A percentile compares a stretch with the other conserved stretches of the same genome.
Conservation (phyloP, 2,113 vertebrate species). For the Zosterops borbonicus region DNA sequence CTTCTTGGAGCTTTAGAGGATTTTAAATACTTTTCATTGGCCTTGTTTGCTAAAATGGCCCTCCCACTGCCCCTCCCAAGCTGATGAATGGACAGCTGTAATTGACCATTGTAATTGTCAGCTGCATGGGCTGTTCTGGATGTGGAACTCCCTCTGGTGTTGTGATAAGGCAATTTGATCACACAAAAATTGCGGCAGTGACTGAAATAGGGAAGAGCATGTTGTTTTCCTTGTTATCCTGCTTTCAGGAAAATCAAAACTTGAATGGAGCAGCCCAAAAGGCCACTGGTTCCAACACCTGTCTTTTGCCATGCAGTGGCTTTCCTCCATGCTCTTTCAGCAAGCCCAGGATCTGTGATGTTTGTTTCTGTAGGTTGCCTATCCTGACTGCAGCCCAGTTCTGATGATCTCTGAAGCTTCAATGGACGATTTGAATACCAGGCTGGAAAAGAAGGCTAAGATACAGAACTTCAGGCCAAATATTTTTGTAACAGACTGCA, state of each 20-base stretch:
- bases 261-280: background rate
- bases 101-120: background rate
- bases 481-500: conserved; percentile 83
- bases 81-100: background rate
- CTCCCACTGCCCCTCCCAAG: background rate
- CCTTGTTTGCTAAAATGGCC: background rate
- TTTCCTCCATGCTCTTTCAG: background rate
- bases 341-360: background rate
- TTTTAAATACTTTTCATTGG: background rate
- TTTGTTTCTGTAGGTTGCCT: conserved; percentile 78
- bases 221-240: background rate
- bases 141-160: background rate
- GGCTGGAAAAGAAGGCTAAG: conserved; percentile 78
- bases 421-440: conserved; percentile 81
- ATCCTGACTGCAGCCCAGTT: conserved; percentile 81
- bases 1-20: background rate
- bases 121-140: background rate
- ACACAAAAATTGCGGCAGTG: background rate
- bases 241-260: background rate
- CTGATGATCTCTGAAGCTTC: conserved; percentile 90
- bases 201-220: background rate
- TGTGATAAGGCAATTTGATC: background rate
- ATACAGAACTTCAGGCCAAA: conserved; percentile 86
- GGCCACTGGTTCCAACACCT: background rate
- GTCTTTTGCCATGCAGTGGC: background rate